Evolutionary conservation across 2,888 invertebrate genomes (phyloP), one percentile per base, ranked within the genome.

Genomic region (Clitarchus hookeri): DNA sequence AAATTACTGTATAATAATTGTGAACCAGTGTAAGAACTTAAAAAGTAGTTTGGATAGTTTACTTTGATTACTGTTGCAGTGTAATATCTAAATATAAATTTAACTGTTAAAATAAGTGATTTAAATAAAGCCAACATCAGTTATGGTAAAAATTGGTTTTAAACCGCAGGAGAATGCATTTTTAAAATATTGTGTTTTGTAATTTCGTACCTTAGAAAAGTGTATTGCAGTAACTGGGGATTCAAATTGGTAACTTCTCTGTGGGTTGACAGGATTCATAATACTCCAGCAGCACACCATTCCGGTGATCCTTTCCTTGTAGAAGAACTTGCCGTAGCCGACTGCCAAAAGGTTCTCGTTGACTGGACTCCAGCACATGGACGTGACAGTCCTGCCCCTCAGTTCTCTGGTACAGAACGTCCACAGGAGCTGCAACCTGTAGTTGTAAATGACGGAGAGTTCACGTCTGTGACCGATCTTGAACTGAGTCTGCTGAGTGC

Each of bases 181-280:
- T 1, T 36, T 36, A 36, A 1, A 36, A 36, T 36, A 36, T 36
- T 36, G 36, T 36, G 4, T 36, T 36, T 36, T n/a, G 2, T 36
- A 36, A 36, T 16, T 48, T n/a, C 82, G 88, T 54, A 48, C 80
- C 0, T 91, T 92, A 0, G 96, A 96, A 92, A 97, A 97, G 80
- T 94, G 93, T 0, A 97, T 91, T 0, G 95, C 93, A 0, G 96
- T 95, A 0, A 96, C 93, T 0, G 96, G 94, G 84, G 93, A 92
- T 0, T 92, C 90, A 89, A 96, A 96, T 6, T 91, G 89, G 89
- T 95, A 96, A 11, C 93, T 90, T 87, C 96, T 93, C 90, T 96
- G 97, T 0, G 97, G 97, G 89, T 95, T 94, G 23, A 94, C 93
- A 0, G 96, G 96, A 91, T 97, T 97, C 91, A 97, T 93, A 2